Conservation (phyloP, 2,888 invertebrate species). For the Drepana falcataria region DNA sequence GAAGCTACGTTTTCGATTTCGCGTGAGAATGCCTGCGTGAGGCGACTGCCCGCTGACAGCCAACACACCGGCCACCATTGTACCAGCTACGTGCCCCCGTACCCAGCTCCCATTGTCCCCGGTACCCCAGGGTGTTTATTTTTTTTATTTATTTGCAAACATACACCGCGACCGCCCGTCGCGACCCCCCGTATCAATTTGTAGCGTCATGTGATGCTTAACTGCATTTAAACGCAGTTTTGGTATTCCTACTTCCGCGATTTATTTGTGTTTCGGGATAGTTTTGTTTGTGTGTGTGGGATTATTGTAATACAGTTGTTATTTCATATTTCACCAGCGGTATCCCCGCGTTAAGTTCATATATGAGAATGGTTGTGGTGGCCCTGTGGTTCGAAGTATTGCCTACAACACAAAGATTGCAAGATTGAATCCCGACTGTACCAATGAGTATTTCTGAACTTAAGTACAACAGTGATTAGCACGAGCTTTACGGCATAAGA, state of each 20-base stretch:
- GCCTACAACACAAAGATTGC: too few relatives aligned
- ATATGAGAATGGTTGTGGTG: too few relatives aligned
- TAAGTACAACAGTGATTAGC: too few relatives aligned
- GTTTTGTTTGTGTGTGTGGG: background rate
- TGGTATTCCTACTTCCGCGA: background rate
- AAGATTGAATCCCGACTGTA: too few relatives aligned
- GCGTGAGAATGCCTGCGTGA: constrained; percentile 47
- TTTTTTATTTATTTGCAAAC: background rate
- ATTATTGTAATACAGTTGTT: background rate
- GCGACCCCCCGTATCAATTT: background rate
- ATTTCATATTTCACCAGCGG: too few relatives aligned
- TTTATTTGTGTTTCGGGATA: background rate
- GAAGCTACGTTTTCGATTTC: constrained; percentile 40
- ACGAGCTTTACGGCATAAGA: too few relatives aligned
- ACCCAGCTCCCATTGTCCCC: background rate
- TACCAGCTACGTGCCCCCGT: constrained; percentile 15
- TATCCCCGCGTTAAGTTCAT: too few relatives aligned
- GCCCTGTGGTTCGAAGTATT: too few relatives aligned
- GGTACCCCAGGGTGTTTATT: background rate
- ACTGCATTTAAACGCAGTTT: background rate
- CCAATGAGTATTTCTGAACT: too few relatives aligned
- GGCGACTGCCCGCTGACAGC: constrained; percentile 22
- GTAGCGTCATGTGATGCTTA: background rate
- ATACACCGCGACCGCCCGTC: background rate
- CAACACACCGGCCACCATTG: constrained; percentile 61